phyloP scores from a whole-genome alignment of 2,797 vertebrate species.

The Enteromius fasciolatus region DNA sequence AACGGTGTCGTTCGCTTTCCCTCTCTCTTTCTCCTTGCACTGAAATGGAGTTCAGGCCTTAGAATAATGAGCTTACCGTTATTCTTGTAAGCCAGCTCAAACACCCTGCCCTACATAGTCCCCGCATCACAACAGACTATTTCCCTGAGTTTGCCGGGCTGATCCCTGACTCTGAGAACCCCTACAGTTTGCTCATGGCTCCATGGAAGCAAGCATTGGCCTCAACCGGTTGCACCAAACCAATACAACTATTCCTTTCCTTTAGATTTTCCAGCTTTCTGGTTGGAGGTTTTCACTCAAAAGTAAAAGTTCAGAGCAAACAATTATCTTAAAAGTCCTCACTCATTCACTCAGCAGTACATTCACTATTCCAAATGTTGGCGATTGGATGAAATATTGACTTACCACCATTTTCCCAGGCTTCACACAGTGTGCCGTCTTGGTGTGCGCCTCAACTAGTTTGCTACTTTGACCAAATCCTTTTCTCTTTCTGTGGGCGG shows the following conservation, averaged over 20 bases:
- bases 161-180: slow-evolving; percentile 46
- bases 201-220: not conserved
- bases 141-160: slow-evolving; percentile 31
- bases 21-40: slow-evolving; percentile 35
- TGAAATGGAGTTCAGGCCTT: slow-evolving; percentile 60
- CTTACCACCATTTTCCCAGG: slow-evolving; percentile 54
- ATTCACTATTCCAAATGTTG: not conserved
- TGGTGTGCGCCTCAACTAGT: slow-evolving; percentile 17
- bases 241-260: not conserved
- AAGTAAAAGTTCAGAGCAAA: not conserved
- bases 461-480: slow-evolving; percentile 41
- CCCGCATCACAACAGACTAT: slow-evolving; percentile 39
- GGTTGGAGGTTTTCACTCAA: not conserved
- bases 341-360: not conserved
- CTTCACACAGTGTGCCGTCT: slow-evolving; percentile 41
- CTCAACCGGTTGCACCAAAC: not conserved
- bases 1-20: not conserved
- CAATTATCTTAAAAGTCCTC: not conserved
- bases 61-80: slow-evolving; percentile 67
- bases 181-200: slow-evolving; percentile 7
- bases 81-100: slow-evolving; percentile 61
- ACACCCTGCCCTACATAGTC: slow-evolving; percentile 56
- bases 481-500: slow-evolving; percentile 21
- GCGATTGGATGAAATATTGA: slow-evolving; percentile 7
- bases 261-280: not conserved